Base-by-base conservation (phyloP, 2,797 vertebrate species). In the Rhabdophis nuchalis region DNA sequence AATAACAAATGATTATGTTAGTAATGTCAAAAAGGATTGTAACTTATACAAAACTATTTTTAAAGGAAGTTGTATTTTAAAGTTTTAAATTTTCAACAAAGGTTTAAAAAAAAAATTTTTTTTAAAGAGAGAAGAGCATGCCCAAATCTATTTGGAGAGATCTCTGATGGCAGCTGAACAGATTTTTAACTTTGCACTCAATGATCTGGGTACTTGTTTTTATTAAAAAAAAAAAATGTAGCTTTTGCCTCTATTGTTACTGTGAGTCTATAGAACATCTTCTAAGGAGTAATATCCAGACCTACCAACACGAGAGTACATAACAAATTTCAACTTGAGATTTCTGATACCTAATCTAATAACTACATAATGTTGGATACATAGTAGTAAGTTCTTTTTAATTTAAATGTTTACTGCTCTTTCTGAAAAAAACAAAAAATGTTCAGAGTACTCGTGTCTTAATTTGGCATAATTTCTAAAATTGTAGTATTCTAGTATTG, bases 401-500 rank as follows among this genome's bases (percentile, higher is more conserved):
- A 27, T 54, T 20, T 87, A 41, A 60, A 58, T 27, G 27, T n/a
- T 91, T 86, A 77, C 68, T 36, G 32, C 16, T 77, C 7, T 4
- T 36, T 18, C 5, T 32, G 13, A 4, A 54, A 56, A 25, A 5
- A 27, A 29, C 7, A 25, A 86, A 68, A 29, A 14, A 68, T 29
- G 64, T n/a, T 29, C 23, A 82, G 50, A 60, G 16, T 91, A 93
- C 92, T 25, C 10, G 68, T 92, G 29, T 92, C 56, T 93, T 94
- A 58, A 88, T 93, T 94, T 56, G 32, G 61, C 53, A 60, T 14
- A 92, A 93, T 86, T 36, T 14, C 90, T 46, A 92, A 93, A 95
- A 86, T 8, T 0, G 29, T 90, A 91, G 77, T 64, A 82, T 36
- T 93, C 57, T 93, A 36, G 46, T 91, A 6, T 93, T 95, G 86